Percentiles rank a stretch among this genome's conserved stretches.
Evolutionary conservation across 2,888 invertebrate genomes (phyloP).

Genomic region (Scaptomyza polygonia): DNA sequence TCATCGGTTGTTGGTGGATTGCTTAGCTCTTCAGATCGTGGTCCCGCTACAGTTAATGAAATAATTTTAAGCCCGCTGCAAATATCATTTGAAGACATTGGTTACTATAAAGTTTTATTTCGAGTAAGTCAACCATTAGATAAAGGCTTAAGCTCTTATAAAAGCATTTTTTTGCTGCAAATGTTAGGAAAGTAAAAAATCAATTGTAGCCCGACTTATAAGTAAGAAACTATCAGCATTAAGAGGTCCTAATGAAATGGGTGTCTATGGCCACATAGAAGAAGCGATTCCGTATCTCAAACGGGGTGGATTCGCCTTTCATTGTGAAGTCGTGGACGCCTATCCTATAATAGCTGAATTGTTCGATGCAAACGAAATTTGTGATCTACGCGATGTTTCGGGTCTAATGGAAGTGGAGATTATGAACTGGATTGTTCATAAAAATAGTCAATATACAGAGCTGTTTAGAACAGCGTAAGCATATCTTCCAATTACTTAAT

Average conservation of each 20-base stretch:
- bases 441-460: constrained; percentile 84
- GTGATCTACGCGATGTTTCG: constrained; percentile 83
- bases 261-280: constrained; percentile 73
- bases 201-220: constrained; percentile 66
- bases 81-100: constrained; percentile 83
- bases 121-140: constrained; percentile 59
- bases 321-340: constrained; percentile 84
- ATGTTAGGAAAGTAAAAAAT: constrained; percentile 70
- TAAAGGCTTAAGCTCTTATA: not conserved
- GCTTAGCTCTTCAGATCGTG: constrained; percentile 77
- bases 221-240: constrained; percentile 68
- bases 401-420: constrained; percentile 79
- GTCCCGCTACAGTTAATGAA: constrained; percentile 79
- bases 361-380: constrained; percentile 84
- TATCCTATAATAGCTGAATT: constrained; percentile 83
- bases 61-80: constrained; percentile 78
- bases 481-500: not conserved
- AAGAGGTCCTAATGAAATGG: constrained; percentile 66
- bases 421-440: constrained; percentile 83
- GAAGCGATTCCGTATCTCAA: constrained; percentile 84
- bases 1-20: constrained; percentile 83
- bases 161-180: not conserved
- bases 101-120: constrained; percentile 82
- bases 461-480: constrained; percentile 81
- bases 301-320: constrained; percentile 85